Conservation (phyloP, 1,140 invertebrate species). For the Pogonomyrmex californicus region DNA sequence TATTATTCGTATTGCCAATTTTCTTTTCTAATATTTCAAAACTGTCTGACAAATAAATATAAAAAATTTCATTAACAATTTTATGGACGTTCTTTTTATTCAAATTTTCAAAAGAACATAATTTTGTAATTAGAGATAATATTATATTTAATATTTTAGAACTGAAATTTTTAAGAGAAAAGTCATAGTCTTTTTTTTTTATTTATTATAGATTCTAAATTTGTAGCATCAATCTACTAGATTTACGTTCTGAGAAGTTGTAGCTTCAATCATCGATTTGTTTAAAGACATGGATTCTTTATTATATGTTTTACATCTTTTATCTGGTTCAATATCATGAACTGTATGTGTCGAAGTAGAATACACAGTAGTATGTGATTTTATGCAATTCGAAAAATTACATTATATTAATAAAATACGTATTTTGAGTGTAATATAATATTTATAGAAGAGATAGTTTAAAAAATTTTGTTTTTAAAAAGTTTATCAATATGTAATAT, state of each 20-base stretch:
- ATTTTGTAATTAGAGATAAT: constrained; percentile 23
- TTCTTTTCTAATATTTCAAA: constrained; percentile 3
- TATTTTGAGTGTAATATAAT: too few relatives aligned
- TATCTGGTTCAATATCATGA: constrained; percentile 2
- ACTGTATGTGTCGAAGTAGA: not conserved
- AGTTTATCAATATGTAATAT: too few relatives aligned
- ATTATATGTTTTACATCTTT: not conserved
- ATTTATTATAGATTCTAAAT: too few relatives aligned
- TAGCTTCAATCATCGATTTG: not conserved
- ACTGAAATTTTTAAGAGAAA: too few relatives aligned
- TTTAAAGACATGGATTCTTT: not conserved
- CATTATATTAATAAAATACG: too few relatives aligned
- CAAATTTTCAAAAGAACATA: constrained; percentile 21
- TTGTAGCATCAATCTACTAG: too few relatives aligned
- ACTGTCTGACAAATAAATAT: not conserved
- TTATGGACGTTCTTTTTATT: not conserved
- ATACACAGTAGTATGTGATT: constrained; percentile 6
- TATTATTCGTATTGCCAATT: not conserved
- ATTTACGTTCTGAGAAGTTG: not conserved
- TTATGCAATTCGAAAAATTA: constrained; percentile 5
- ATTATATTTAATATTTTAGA: too few relatives aligned
- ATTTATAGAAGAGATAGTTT: too few relatives aligned
- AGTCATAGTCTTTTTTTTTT: too few relatives aligned
- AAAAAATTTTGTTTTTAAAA: too few relatives aligned
- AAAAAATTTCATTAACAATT: not conserved